phyloP scores from a whole-genome alignment of 2,797 vertebrate genomes.

The Syndactyla subalaris region DNA sequence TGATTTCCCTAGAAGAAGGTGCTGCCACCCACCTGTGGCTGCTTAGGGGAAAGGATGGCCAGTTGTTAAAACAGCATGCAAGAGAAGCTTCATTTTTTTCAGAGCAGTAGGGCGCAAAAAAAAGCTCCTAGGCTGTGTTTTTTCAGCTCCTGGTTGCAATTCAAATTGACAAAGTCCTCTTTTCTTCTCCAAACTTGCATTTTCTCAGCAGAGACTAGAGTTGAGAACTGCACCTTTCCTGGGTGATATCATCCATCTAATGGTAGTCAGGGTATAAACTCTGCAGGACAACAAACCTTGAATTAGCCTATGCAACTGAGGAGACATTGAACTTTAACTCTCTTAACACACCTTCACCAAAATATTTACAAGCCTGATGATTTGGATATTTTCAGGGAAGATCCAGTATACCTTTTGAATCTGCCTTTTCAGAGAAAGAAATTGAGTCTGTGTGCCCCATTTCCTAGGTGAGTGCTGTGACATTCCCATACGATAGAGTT shows the following conservation, averaged over 20 bases:
- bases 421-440: not conserved
- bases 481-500: not conserved
- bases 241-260: not conserved
- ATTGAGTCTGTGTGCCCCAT: fast-evolving
- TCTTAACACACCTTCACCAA: not conserved
- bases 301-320: not conserved
- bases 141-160: not conserved
- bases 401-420: not conserved
- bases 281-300: not conserved
- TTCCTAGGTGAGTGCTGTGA: not conserved
- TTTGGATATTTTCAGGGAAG: not conserved
- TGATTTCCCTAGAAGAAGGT: not conserved
- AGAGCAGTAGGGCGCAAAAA: fast-evolving
- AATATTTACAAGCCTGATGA: not conserved
- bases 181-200: not conserved
- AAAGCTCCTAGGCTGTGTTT: not conserved
- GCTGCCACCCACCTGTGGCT: not conserved
- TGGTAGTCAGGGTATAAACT: not conserved
- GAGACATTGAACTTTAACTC: not conserved
- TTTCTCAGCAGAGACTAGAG: not conserved
- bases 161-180: not conserved
- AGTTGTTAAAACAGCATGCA: not conserved
- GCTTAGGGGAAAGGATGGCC: not conserved
- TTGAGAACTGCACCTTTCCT: not conserved
- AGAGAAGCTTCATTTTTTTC: not conserved